These are phyloP conservation scores for Sinonovacula constricta DNA, from an alignment of 1,140 invertebrate species.

Conservation along the genomic window DNA sequence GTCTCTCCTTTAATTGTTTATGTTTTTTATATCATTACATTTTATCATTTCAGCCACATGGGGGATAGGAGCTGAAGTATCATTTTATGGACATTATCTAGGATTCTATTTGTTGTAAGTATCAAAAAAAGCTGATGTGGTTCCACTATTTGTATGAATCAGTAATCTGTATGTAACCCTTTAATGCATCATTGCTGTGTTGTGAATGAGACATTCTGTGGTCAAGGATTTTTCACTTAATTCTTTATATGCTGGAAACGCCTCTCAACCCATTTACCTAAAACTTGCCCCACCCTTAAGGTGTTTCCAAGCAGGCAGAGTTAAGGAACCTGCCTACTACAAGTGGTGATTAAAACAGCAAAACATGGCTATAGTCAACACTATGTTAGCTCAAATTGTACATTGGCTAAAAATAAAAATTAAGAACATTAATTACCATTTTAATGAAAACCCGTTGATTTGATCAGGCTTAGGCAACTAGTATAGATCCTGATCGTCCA, in stretches of 20 bases:
- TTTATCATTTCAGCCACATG: constrained; percentile 9
- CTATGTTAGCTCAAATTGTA: no score
- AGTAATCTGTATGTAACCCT: neutral
- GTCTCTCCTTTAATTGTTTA: no score
- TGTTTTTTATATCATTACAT: no score
- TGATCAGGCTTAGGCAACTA: no score
- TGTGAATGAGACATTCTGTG: neutral
- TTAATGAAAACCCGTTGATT: no score
- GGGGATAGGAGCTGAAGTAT: constrained; percentile 25
- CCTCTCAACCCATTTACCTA: neutral
- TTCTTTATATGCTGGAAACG: neutral
- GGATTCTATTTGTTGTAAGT: constrained; percentile 41
- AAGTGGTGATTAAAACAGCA: neutral
- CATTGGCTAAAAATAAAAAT: no score
- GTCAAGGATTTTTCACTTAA: neutral
- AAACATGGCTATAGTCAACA: no score
- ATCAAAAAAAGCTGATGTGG: no score
- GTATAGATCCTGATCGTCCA: no score
- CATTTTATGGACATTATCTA: constrained; percentile 37
- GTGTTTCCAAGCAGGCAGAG: neutral
- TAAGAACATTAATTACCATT: no score
- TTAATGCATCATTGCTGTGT: neutral
- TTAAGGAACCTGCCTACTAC: neutral
- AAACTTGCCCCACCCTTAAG: neutral
- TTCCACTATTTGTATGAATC: no score